Conservation (phyloP, 2,113 vertebrate species). For the Neomonachus schauinslandi region DNA sequence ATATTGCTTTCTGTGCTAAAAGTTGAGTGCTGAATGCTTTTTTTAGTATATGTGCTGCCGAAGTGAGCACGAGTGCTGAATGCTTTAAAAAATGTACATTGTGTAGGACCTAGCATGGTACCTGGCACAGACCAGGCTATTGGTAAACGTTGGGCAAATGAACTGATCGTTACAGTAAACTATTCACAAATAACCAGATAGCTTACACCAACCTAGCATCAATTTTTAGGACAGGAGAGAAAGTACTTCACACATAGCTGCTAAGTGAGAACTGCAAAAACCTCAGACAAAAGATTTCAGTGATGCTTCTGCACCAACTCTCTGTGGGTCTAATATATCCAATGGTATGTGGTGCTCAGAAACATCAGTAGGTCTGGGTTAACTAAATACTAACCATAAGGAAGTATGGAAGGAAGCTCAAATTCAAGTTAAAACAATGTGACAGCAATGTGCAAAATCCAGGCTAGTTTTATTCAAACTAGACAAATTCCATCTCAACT, state of each 20-base stretch:
- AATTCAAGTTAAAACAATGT: conserved; percentile 47
- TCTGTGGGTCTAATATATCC: not conserved
- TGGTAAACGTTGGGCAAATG: conserved; percentile 1
- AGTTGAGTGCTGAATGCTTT: conserved; percentile 37
- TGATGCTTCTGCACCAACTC: not conserved
- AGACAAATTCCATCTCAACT: not conserved
- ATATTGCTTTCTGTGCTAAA: not conserved
- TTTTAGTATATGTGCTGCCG: too few relatives aligned
- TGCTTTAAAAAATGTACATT: not conserved
- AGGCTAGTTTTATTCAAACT: conserved; percentile 12
- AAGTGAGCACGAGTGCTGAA: not conserved
- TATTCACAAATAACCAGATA: not conserved
- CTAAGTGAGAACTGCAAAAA: conserved; percentile 13
- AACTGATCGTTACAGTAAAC: conserved; percentile 5
- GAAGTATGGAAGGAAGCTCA: not conserved
- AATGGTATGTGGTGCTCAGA: not conserved
- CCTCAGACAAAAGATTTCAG: not conserved
- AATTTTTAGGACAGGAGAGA: conserved; percentile 25
- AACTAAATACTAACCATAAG: conserved; percentile 23
- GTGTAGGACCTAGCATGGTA: not conserved
- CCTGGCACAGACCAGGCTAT: not conserved
- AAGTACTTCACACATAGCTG: not conserved
- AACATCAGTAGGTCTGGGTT: not conserved
- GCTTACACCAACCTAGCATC: not conserved
- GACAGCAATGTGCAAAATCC: not conserved